phyloP scores from a whole-genome alignment of 2,797 vertebrate species.

The Aplochiton taeniatus region DNA sequence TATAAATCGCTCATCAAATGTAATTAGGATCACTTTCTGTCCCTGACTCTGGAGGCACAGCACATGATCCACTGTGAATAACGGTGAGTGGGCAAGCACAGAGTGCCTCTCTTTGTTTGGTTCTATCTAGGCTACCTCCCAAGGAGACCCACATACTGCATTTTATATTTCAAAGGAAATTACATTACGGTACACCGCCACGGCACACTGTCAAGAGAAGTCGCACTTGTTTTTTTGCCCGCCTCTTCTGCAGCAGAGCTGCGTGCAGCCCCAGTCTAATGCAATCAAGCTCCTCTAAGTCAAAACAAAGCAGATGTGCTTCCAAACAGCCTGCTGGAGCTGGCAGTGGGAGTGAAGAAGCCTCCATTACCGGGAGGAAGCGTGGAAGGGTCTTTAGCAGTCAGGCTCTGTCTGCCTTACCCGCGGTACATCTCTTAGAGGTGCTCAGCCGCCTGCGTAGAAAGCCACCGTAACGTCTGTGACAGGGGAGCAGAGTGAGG shows the following conservation, averaged over 20 bases:
- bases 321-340: constrained; percentile 46
- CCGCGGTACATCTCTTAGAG: constrained; percentile 34
- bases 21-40: constrained; percentile 59
- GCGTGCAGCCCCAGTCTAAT: constrained; percentile 70
- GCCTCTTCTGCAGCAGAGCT: constrained; percentile 58
- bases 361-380: constrained; percentile 45
- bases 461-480: constrained; percentile 19
- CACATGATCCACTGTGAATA: constrained; percentile 31
- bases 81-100: constrained; percentile 27
- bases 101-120: constrained; percentile 50
- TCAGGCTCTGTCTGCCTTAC: constrained; percentile 25
- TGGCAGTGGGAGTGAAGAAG: constrained; percentile 44
- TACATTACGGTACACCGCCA: constrained; percentile 67
- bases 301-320: constrained; percentile 72
- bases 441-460: constrained; percentile 21
- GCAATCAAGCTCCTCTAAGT: constrained; percentile 70
- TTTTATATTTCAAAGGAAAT: constrained; percentile 80
- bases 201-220: constrained; percentile 68
- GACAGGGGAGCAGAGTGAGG: constrained; percentile 13
- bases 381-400: constrained; percentile 33
- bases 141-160: constrained; percentile 64
- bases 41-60: constrained; percentile 37
- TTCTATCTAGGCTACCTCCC: constrained; percentile 60
- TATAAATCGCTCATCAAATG: constrained; percentile 51
- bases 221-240: constrained; percentile 63